These are phyloP conservation scores for Dicyrtomina minuta DNA, from an alignment of 2,888 invertebrate genomes.

Conservation along the genomic window DNA sequence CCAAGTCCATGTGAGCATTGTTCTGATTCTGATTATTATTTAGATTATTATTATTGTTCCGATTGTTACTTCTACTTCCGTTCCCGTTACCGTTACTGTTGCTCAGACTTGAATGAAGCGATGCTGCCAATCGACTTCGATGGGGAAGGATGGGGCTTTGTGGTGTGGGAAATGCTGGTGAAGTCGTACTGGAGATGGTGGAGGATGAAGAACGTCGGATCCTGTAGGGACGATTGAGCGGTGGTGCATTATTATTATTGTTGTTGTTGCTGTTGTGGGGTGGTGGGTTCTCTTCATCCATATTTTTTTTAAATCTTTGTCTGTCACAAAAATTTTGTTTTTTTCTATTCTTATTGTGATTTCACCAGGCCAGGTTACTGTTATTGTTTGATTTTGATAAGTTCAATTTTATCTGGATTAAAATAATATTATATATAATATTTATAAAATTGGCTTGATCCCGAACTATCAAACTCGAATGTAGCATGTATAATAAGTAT, in stretches of 20 bases:
- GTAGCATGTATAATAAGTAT: too few relatives aligned
- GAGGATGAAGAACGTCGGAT: constrained; percentile 51
- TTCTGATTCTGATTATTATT: constrained; percentile 28
- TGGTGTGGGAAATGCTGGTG: constrained; percentile 41
- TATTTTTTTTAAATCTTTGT: constrained; percentile 25
- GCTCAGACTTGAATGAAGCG: constrained; percentile 21
- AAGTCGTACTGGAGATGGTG: constrained; percentile 52
- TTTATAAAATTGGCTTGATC: too few relatives aligned
- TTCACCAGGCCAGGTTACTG: too few relatives aligned
- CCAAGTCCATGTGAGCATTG: constrained; percentile 13
- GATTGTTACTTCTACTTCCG: constrained; percentile 35
- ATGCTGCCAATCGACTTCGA: constrained; percentile 30
- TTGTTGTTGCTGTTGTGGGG: too few relatives aligned
- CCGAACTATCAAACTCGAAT: too few relatives aligned
- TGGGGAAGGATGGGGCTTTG: constrained; percentile 37
- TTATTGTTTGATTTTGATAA: too few relatives aligned
- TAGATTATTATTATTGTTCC: constrained; percentile 27
- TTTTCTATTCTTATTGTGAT: too few relatives aligned
- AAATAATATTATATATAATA: too few relatives aligned
- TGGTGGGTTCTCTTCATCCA: constrained; percentile 44
- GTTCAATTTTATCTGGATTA: too few relatives aligned
- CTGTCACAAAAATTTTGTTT: too few relatives aligned
- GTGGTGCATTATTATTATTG: too few relatives aligned
- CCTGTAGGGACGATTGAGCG: constrained; percentile 43
- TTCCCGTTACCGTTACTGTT: constrained; percentile 25